Evolutionary conservation across 2,113 vertebrate genomes (phyloP).

Genomic region (Periophthalmus modestus): DNA sequence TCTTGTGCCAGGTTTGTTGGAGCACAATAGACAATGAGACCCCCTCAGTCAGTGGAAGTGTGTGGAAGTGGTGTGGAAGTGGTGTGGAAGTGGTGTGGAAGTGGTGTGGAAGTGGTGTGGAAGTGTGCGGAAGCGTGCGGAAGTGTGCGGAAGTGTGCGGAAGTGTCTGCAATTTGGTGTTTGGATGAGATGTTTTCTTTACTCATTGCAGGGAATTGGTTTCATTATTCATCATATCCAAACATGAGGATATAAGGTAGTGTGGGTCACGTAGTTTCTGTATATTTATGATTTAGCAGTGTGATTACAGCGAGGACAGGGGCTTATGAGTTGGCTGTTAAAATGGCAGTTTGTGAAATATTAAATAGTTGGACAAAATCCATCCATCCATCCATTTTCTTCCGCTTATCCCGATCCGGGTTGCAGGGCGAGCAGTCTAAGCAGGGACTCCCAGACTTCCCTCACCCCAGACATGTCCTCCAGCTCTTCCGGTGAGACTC

Average conservation of each 20-base stretch:
- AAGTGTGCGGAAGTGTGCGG: too few relatives aligned
- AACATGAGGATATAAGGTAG: slow-evolving; percentile 20
- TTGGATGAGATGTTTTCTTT: slow-evolving; percentile 48
- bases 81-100: too few relatives aligned
- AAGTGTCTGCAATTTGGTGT: slow-evolving; percentile 25
- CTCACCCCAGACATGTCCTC: too few relatives aligned
- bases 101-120: slow-evolving; percentile 4
- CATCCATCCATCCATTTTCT: too few relatives aligned
- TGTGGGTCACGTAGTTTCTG: slow-evolving; percentile 18
- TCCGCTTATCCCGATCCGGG: too few relatives aligned
- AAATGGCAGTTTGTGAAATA: not conserved
- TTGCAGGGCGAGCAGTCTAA: too few relatives aligned
- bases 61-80: too few relatives aligned
- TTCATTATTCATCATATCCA: slow-evolving; percentile 46
- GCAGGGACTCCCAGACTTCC: too few relatives aligned
- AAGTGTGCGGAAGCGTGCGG: slow-evolving; percentile 6
- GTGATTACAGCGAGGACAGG: not conserved
- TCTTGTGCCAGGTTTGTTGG: slow-evolving; percentile 52
- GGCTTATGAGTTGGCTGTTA: not conserved
- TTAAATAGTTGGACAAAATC: not conserved
- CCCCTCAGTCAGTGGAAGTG: not conserved
- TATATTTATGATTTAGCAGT: slow-evolving; percentile 16
- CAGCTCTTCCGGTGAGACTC: too few relatives aligned
- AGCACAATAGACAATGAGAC: slow-evolving; percentile 65
- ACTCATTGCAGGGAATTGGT: slow-evolving; percentile 48